Evolutionary conservation across 2,113 vertebrate genomes (phyloP).

Genomic region (Thryonomys swinderianus): DNA sequence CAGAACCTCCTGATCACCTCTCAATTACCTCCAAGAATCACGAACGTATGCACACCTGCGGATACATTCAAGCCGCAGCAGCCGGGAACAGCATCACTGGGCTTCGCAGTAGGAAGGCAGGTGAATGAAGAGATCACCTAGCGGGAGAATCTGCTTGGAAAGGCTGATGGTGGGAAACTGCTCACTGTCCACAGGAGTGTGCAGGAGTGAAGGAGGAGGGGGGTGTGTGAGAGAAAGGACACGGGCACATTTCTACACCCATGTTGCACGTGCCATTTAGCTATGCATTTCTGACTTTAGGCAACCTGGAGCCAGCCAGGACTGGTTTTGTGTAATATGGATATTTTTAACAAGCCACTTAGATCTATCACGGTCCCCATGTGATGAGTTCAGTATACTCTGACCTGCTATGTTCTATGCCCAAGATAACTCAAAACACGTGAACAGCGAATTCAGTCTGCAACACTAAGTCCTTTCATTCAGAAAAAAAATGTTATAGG

Average conservation of each 20-base stretch:
- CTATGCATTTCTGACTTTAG: not conserved
- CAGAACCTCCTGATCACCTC: not conserved
- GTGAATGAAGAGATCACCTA: not conserved
- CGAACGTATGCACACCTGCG: not conserved
- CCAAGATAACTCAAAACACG: not conserved
- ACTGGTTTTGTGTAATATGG: not conserved
- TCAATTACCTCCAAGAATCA: not conserved
- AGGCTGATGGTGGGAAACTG: not conserved
- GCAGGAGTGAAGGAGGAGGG: not conserved
- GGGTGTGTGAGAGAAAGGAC: fast-evolving
- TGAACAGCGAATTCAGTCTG: not conserved
- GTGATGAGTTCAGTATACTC: not conserved
- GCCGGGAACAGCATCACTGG: not conserved
- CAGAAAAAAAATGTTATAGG: not conserved
- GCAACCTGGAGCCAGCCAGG: not conserved
- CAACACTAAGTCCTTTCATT: not conserved
- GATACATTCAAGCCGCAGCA: not conserved
- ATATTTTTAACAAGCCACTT: not conserved
- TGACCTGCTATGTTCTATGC: not conserved
- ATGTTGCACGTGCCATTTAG: not conserved
- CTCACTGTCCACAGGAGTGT: no score
- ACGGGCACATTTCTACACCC: not conserved
- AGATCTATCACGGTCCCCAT: not conserved
- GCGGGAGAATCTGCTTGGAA: not conserved
- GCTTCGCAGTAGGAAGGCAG: not conserved